These are phyloP conservation scores for Darevskia nairensis DNA, from an alignment of 2,797 vertebrate genomes.

Conservation along the genomic window DNA sequence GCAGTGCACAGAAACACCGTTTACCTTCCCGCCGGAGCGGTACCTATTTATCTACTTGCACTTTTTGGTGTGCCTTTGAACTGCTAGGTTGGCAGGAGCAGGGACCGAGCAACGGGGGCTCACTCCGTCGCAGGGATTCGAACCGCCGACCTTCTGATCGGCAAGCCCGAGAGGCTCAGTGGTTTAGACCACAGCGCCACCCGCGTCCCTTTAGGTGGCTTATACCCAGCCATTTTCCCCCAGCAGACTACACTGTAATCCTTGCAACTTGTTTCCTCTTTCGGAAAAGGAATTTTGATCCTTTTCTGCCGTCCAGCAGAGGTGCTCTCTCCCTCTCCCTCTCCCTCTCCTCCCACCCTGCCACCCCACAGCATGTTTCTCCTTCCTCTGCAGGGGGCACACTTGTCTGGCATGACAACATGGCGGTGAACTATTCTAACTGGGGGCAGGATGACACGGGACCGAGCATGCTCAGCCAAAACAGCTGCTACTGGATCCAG, in stretches of 20 bases:
- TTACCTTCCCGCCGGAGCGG: no score
- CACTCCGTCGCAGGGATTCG: no score
- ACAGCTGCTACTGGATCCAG: conserved; percentile 98
- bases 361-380: background rate
- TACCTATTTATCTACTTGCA: no score
- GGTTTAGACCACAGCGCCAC: no score
- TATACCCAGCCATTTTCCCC: background rate
- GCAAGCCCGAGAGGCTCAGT: no score
- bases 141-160: no score
- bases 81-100: no score
- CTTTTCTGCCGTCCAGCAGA: background rate
- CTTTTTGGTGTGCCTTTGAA: no score
- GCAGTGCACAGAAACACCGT: no score
- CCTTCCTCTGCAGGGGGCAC: conserved; percentile 79
- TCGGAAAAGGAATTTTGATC: background rate
- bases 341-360: no score
- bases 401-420: conserved; percentile 91
- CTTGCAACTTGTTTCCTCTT: conserved; percentile 3
- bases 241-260: background rate
- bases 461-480: conserved; percentile 91
- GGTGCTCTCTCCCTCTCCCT: background rate
- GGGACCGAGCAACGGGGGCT: no score
- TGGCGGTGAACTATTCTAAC: conserved; percentile 89
- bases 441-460: conserved; percentile 90
- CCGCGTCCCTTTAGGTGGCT: no score